Base-by-base conservation (phyloP, 2,113 vertebrate genomes). In the Climacteris rufus region DNA sequence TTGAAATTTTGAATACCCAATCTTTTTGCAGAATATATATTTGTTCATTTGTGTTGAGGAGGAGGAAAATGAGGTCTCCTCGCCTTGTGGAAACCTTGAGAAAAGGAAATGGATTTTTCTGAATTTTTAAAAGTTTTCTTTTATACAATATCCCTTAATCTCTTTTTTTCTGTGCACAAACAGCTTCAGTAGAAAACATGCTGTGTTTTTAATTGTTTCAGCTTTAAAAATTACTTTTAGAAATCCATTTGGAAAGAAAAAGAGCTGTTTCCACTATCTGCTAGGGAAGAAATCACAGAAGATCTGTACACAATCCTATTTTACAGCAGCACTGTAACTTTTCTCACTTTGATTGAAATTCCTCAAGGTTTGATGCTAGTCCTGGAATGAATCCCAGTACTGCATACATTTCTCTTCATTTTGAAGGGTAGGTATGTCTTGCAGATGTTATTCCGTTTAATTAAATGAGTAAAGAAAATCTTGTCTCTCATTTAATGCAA, bases 381-480 rank as follows among this genome's bases (percentile, higher is more conserved):
- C 8, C 15, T 78, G 79, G 83, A 70, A 80, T 50, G 54, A 94
- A 88, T 88, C n/a, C 75, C 42, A 37, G 20, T 37, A 49, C 39
- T 59, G 56, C 18, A 63, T 63, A 60, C 4, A 42, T 16, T 12
- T 39, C 9, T 61, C 28, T 86, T 68, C 15, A 77, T 83, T 94
- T 69, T 83, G 37, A 86, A 95, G n/a, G 24, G 10, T 53, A 85
- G 50, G 19, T 80, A 83, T 57, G 19, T 74, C 83, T 92, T 94
- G 42, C 37, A 88, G 66, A 78, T 93, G 40, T 69, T 87, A 56
- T 60, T 85, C 83, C 15, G 5, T 78, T 65, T 88, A 88, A 90
- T 90, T 91, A 87, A 89, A 88, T 69, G 54, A 85, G 23, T 68
- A 68, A 90, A 80, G 61, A 93, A 94, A 72, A 88, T 52, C 37